phyloP scores from a whole-genome alignment of 1,140 invertebrate genomes.

The Mactra quadrangularis region DNA sequence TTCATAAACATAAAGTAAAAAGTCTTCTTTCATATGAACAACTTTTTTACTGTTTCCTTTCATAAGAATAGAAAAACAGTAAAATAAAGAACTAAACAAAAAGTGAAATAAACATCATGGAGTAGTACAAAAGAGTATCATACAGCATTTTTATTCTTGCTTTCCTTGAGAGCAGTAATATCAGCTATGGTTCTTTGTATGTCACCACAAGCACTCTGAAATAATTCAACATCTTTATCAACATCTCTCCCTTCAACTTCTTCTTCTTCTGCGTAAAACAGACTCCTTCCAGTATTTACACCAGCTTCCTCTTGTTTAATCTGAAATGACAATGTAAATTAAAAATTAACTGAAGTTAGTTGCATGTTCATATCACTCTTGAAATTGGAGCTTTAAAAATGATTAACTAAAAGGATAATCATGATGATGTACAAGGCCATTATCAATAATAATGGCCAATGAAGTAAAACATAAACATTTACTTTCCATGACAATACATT shows the following conservation, averaged over 20 bases:
- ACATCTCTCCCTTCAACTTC: conserved; percentile 88
- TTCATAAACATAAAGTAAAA: too few relatives aligned
- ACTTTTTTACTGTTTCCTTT: too few relatives aligned
- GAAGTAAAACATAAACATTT: too few relatives aligned
- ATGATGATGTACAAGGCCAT: not conserved
- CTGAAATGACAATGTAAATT: too few relatives aligned
- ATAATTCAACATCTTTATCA: conserved; percentile 88
- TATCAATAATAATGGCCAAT: too few relatives aligned
- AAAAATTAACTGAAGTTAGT: not conserved
- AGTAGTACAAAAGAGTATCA: conserved; percentile 48
- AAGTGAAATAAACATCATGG: not conserved
- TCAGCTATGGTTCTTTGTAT: conserved; percentile 87
- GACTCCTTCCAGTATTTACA: conserved; percentile 9
- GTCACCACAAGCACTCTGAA: conserved; percentile 88
- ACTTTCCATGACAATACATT: too few relatives aligned
- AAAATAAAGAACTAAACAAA: too few relatives aligned
- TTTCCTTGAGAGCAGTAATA: conserved; percentile 89
- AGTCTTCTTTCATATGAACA: too few relatives aligned
- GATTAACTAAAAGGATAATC: not conserved
- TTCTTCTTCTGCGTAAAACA: conserved; percentile 87
- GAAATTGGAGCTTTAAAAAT: not conserved
- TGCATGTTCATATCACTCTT: not conserved
- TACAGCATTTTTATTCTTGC: conserved; percentile 77
- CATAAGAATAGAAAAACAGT: too few relatives aligned
- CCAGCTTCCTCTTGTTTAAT: conserved; percentile 11